A percentile compares a stretch with the other conserved stretches of the same genome.
Conservation (phyloP, 2,797 vertebrate genomes). For the Pteronotus mesoamericanus region DNA sequence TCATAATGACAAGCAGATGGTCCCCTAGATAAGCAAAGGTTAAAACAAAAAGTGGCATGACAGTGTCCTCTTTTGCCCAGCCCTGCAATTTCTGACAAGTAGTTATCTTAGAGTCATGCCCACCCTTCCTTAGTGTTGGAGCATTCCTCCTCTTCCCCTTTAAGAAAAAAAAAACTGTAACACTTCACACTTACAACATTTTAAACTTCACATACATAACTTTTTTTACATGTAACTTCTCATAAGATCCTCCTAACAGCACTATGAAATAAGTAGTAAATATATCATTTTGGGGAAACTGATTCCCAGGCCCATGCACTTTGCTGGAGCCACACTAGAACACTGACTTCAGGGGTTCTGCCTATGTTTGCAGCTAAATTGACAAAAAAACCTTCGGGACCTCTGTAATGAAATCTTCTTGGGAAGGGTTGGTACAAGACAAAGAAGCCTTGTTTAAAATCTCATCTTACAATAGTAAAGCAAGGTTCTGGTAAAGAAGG, state of each 20-base stretch:
- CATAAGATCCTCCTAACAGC: neutral
- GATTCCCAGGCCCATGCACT: neutral
- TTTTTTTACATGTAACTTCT: neutral
- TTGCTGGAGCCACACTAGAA: neutral
- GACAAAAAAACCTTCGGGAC: neutral
- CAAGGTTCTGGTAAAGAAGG: neutral
- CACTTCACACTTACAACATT: neutral
- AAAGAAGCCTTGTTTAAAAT: neutral
- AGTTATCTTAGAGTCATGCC: neutral
- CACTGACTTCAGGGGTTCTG: neutral
- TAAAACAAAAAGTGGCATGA: neutral
- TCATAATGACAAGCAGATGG: neutral
- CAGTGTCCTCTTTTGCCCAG: neutral
- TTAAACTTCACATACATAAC: neutral
- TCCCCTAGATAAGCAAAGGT: neutral
- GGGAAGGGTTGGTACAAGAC: neutral
- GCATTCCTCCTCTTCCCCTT: neutral
- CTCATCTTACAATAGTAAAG: neutral
- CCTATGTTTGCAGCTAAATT: neutral
- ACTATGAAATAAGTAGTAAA: neutral
- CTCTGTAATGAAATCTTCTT: neutral
- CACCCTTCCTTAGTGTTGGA: neutral
- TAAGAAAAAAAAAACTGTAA: neutral
- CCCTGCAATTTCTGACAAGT: neutral
- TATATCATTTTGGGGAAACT: neutral